Evolutionary conservation across 64 coral and sea anemone genomes (phyloP).

Genomic region (Stylophora pistillata): DNA sequence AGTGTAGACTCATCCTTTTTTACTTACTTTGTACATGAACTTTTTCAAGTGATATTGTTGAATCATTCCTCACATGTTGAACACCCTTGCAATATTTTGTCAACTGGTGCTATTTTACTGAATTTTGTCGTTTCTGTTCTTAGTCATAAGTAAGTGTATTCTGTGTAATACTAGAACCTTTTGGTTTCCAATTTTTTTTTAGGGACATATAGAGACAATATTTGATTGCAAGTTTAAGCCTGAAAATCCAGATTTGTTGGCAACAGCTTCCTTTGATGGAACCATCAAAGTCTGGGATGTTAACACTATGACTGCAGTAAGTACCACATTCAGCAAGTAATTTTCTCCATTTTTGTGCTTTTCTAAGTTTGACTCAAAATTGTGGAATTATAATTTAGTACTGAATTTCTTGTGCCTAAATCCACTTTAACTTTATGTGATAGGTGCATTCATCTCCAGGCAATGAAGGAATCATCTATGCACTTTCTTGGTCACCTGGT

Average conservation of each 20-base stretch:
- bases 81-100: too few relatives aligned
- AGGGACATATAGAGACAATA: slow-evolving; percentile 98
- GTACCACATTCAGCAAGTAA: background rate
- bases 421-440: background rate
- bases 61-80: too few relatives aligned
- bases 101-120: too few relatives aligned
- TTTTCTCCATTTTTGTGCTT: background rate
- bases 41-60: too few relatives aligned
- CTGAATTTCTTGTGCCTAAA: background rate
- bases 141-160: too few relatives aligned
- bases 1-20: too few relatives aligned
- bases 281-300: slow-evolving; percentile 98
- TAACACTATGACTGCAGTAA: slow-evolving; percentile 93
- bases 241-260: slow-evolving; percentile 88
- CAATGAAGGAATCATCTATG: slow-evolving; percentile 99
- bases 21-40: too few relatives aligned
- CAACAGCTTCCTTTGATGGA: slow-evolving; percentile 98
- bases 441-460: slow-evolving; percentile 92
- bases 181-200: background rate
- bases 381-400: too few relatives aligned
- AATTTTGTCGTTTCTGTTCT: too few relatives aligned
- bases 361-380: too few relatives aligned
- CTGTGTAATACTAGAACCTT: too few relatives aligned
- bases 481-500: slow-evolving; percentile 95
- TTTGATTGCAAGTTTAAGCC: slow-evolving; percentile 99